Evolutionary conservation across 2,113 vertebrate genomes (phyloP).

Genomic region (Hemicordylus capensis): DNA sequence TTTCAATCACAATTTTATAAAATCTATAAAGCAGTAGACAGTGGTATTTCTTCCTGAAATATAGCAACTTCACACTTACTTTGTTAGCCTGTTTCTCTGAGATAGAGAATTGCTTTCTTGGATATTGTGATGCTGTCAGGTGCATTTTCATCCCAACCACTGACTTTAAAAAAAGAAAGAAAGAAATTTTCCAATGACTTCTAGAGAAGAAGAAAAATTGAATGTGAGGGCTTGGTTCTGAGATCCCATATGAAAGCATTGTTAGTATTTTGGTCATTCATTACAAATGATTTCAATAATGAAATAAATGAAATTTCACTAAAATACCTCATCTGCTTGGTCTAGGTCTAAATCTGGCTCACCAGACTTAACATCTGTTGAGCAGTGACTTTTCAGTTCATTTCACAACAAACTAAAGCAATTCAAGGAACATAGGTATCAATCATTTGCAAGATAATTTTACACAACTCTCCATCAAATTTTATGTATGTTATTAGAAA

Average conservation of each 20-base stretch:
- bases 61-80: not conserved
- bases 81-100: not conserved
- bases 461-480: not conserved
- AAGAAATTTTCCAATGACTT: no score
- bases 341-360: not conserved
- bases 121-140: not conserved
- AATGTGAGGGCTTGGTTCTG: not conserved
- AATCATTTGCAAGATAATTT: not conserved
- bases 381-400: not conserved
- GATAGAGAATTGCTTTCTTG: not conserved
- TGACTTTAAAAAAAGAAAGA: not conserved
- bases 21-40: not conserved
- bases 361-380: not conserved
- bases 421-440: not conserved
- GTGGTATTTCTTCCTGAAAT: not conserved
- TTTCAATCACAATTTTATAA: conserved; percentile 10
- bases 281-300: not conserved
- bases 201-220: no score
- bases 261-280: not conserved
- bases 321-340: not conserved
- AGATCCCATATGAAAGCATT: not conserved
- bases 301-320: conserved; percentile 1
- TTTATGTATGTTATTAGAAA: not conserved
- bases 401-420: not conserved
- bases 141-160: not conserved